phyloP scores from a whole-genome alignment of 2,797 vertebrate genomes.

The Anabas testudineus region DNA sequence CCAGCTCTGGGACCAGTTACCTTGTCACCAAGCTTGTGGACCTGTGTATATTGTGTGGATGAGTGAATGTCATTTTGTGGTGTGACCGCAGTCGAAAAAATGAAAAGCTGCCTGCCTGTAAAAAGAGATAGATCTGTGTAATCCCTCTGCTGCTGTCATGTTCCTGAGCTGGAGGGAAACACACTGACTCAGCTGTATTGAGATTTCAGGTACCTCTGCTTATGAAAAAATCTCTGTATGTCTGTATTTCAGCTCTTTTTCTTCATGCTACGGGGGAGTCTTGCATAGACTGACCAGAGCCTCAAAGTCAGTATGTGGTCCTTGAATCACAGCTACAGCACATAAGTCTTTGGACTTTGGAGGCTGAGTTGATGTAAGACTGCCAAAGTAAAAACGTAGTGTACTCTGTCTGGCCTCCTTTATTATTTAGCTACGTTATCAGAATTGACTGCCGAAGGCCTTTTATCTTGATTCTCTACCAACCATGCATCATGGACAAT shows the following conservation, averaged over 20 bases:
- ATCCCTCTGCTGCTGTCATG: slow-evolving; percentile 4
- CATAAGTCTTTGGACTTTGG: background rate
- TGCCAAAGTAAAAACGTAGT: background rate
- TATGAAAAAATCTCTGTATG: too few species aligned
- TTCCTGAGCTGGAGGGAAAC: slow-evolving; percentile 8
- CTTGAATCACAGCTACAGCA: slow-evolving; percentile 4
- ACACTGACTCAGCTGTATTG: background rate
- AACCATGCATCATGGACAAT: slow-evolving; percentile 11
- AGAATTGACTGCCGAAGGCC: background rate
- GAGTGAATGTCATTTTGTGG: background rate
- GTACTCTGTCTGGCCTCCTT: background rate
- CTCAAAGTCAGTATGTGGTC: slow-evolving; percentile 16
- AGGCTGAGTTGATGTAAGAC: slow-evolving; percentile 18
- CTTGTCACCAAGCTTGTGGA: background rate
- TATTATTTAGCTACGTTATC: slow-evolving; percentile 38
- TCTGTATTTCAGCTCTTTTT: slow-evolving; percentile 5
- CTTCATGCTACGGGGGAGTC: background rate
- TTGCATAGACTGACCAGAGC: slow-evolving; percentile 3
- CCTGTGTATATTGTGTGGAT: background rate
- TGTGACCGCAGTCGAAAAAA: background rate
- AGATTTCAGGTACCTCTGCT: background rate
- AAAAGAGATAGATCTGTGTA: background rate
- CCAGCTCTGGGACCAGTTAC: too few species aligned
- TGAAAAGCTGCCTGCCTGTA: background rate
- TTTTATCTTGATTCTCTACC: slow-evolving; percentile 31